These are phyloP conservation scores for Lagopus leucura DNA, from an alignment of 2,113 vertebrate genomes.

Conservation along the genomic window DNA sequence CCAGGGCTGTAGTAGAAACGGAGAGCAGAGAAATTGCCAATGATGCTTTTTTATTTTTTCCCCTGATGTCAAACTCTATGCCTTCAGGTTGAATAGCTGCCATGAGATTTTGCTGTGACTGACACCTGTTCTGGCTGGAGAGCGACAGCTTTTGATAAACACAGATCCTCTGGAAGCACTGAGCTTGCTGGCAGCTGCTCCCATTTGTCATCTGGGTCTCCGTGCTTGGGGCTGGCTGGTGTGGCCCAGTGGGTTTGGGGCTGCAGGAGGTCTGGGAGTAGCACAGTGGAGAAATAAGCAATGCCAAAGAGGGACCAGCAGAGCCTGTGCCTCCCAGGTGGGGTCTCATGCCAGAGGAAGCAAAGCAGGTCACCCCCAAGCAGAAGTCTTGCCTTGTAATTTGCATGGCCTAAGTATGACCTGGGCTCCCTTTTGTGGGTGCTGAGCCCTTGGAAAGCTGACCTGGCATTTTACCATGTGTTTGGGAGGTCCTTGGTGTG, in stretches of 20 bases:
- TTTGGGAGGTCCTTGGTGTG: constrained; percentile 64
- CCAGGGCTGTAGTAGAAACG: not conserved
- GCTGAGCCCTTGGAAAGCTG: constrained; percentile 31
- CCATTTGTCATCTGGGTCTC: not conserved
- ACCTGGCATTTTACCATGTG: not conserved
- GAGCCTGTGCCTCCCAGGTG: rapidly evolving
- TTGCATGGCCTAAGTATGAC: constrained; percentile 43
- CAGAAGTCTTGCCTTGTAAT: constrained; percentile 33
- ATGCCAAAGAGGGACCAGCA: not conserved
- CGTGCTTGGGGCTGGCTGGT: not conserved
- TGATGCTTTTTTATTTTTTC: not conserved
- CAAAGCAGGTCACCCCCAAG: not conserved
- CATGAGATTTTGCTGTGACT: constrained; percentile 23
- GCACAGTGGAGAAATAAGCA: not conserved
- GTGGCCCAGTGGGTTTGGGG: not conserved
- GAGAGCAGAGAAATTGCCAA: not conserved
- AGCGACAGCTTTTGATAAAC: constrained; percentile 8
- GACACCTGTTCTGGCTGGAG: constrained; percentile 53
- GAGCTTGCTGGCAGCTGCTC: constrained; percentile 38
- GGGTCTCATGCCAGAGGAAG: not conserved
- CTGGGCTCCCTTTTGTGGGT: constrained; percentile 2
- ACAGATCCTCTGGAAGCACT: constrained; percentile 8
- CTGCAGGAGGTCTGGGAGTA: not conserved
- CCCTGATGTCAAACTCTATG: not conserved
- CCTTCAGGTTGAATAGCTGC: constrained; percentile 7